Evolutionary conservation across 2,888 invertebrate species (phyloP).

Genomic region (Torymus texanus): DNA sequence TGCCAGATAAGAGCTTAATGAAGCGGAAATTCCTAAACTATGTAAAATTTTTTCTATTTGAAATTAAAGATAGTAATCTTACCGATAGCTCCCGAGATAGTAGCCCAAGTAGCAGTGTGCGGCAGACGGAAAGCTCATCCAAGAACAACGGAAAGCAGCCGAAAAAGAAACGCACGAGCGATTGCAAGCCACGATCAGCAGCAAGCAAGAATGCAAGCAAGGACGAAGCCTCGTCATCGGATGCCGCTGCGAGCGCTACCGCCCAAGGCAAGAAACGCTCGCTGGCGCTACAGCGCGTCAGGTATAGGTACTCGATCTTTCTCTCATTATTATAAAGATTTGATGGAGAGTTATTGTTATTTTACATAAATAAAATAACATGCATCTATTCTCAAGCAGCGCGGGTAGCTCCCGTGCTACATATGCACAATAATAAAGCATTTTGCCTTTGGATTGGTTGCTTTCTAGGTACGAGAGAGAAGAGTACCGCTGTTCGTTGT

Average conservation of each 20-base stretch:
- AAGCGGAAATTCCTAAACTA: too few species aligned
- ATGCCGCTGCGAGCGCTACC: neutral
- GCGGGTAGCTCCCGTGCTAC: too few species aligned
- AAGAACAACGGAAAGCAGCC: constrained; percentile 8
- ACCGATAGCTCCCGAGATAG: constrained; percentile 49
- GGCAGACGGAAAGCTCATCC: neutral
- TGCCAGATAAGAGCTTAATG: too few species aligned
- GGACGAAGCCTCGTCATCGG: constrained; percentile 23
- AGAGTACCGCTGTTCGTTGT: constrained; percentile 77
- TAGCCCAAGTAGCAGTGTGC: constrained; percentile 41
- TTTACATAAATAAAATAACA: too few species aligned
- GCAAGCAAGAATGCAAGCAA: neutral
- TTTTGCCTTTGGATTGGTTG: too few species aligned
- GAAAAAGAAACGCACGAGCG: constrained; percentile 33
- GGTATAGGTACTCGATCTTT: constrained; percentile 73
- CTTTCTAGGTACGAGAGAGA: constrained; percentile 76
- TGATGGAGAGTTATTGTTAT: too few species aligned
- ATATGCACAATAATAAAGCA: too few species aligned
- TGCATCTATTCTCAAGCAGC: too few species aligned
- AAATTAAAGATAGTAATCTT: neutral
- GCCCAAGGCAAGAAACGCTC: constrained; percentile 73
- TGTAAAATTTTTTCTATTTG: too few species aligned
- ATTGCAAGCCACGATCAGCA: neutral
- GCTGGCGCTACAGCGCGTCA: constrained; percentile 75
- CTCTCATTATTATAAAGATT: constrained; percentile 30